Conservation (phyloP, 2,797 vertebrate genomes). For the Pteronotus mesoamericanus region DNA sequence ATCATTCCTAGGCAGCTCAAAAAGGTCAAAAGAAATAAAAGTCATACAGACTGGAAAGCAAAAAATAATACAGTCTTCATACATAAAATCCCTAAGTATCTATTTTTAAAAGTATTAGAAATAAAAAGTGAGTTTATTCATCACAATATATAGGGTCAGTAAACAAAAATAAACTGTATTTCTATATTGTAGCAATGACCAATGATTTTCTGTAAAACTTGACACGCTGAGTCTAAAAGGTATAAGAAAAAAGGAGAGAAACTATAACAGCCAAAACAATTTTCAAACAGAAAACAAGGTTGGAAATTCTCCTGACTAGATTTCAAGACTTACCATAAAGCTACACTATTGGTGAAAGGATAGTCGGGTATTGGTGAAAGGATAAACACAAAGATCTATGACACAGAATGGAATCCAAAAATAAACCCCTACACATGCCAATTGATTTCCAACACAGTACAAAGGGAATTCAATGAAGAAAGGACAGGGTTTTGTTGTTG, state of each 20-base stretch:
- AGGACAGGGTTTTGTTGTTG: no score
- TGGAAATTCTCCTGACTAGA: neutral
- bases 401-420: neutral
- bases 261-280: neutral
- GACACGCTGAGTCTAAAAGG: neutral
- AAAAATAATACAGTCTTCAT: neutral
- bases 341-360: neutral
- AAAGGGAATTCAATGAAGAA: neutral
- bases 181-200: neutral
- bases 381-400: neutral
- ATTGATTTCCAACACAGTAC: neutral
- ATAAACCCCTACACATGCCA: neutral
- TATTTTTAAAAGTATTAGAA: neutral
- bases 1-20: neutral
- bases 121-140: neutral
- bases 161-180: neutral
- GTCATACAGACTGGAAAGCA: neutral
- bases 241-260: neutral
- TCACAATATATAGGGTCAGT: neutral
- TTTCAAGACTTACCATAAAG: neutral
- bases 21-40: neutral
- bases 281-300: neutral
- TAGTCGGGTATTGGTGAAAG: neutral
- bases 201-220: neutral
- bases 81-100: neutral